Evolutionary conservation across 1,140 invertebrate genomes (phyloP).

Genomic region (Dendrolimus kikuchii): DNA sequence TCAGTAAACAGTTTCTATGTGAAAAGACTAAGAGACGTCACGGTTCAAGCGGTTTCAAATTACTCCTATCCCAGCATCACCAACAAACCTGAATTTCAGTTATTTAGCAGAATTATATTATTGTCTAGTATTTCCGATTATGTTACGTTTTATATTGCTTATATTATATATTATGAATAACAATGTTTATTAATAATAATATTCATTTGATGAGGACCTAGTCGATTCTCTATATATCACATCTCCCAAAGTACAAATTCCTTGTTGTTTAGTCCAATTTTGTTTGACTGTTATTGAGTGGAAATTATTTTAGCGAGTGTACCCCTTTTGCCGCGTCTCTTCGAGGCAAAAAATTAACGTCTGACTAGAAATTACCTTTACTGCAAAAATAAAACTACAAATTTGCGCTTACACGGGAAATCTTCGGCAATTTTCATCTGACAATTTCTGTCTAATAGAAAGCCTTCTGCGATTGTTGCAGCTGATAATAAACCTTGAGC

Average conservation of each 20-base stretch:
- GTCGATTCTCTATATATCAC: constrained; percentile 73
- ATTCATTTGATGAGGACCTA: constrained; percentile 72
- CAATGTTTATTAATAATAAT: constrained; percentile 70
- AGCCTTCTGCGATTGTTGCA: too few species aligned
- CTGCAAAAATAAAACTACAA: too few species aligned
- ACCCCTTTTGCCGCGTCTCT: constrained; percentile 11
- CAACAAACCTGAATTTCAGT: constrained; percentile 62
- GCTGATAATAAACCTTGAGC: too few species aligned
- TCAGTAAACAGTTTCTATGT: too few species aligned
- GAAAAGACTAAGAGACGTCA: too few species aligned
- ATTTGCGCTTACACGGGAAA: too few species aligned
- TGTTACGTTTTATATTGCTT: constrained; percentile 72
- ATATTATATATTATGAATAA: constrained; percentile 70
- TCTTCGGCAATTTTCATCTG: too few species aligned
- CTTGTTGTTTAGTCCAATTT: constrained; percentile 75
- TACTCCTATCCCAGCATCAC: constrained; percentile 36
- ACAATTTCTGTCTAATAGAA: too few species aligned
- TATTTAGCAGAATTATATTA: constrained; percentile 71
- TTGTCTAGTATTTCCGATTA: constrained; percentile 70
- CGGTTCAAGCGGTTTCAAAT: neutral
- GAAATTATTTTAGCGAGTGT: constrained; percentile 66
- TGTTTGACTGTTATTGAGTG: constrained; percentile 71
- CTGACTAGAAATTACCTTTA: too few species aligned
- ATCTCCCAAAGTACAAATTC: constrained; percentile 74
- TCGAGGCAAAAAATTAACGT: neutral